Evolutionary conservation across 1,140 invertebrate species (phyloP).

Genomic region (Drosophila mayri): DNA sequence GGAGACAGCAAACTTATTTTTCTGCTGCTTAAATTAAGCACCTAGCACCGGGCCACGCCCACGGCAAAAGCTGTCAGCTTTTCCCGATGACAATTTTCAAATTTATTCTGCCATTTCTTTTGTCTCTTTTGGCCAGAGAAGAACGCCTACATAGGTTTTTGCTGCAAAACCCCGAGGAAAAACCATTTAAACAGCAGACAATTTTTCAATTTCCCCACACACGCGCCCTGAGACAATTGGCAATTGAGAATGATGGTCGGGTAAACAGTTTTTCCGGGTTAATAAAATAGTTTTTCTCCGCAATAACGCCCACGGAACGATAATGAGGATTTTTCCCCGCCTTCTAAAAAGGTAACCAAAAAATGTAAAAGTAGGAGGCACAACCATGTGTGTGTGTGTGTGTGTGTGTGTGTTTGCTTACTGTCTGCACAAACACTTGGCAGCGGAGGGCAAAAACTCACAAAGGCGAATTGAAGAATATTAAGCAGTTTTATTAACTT

Average conservation of each 20-base stretch:
- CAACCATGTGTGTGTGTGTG: conserved; percentile 24
- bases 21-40: conserved; percentile 48
- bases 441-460: conserved; percentile 16
- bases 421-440: conserved; percentile 69
- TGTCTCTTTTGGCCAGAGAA: conserved; percentile 36
- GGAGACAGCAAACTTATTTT: conserved; percentile 49
- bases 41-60: conserved; percentile 44
- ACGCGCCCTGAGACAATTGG: conserved; percentile 25
- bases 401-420: conserved; percentile 61
- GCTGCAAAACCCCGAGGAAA: conserved; percentile 1
- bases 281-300: conserved; percentile 45
- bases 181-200: conserved; percentile 48
- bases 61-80: conserved; percentile 20
- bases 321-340: conserved; percentile 66
- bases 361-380: conserved; percentile 1
- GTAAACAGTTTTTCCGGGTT: conserved; percentile 47
- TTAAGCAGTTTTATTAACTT: conserved; percentile 54
- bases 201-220: conserved; percentile 56
- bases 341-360: conserved; percentile 13
- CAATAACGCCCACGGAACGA: conserved; percentile 24
- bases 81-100: conserved; percentile 55
- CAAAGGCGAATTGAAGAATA: conserved; percentile 44
- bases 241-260: conserved; percentile 43
- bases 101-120: conserved; percentile 62
- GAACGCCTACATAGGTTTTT: conserved; percentile 41